Evolutionary conservation across 2,888 invertebrate genomes (phyloP).

Genomic region (Hydriomena furcata): DNA sequence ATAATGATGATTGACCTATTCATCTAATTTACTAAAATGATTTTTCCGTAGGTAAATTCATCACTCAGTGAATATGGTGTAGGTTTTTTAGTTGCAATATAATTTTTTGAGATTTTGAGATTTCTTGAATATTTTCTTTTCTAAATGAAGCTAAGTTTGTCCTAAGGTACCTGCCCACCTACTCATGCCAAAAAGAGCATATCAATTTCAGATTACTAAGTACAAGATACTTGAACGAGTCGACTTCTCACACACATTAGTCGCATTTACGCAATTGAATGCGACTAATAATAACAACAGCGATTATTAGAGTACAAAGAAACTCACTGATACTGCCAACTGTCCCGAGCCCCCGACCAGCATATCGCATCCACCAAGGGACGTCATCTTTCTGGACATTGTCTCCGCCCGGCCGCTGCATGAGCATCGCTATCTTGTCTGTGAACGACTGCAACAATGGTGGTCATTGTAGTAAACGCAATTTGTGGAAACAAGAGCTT

Average conservation of each 20-base stretch:
- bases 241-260: conserved; percentile 2
- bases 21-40: no score
- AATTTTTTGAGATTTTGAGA: no score
- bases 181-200: not conserved
- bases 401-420: conserved; percentile 92
- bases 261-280: conserved; percentile 17
- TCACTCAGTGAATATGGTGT: no score
- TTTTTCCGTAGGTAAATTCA: no score
- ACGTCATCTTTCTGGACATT: conserved; percentile 90
- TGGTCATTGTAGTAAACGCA: conserved; percentile 43
- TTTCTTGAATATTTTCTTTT: no score
- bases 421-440: conserved; percentile 90
- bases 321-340: conserved; percentile 92
- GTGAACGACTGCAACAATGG: conserved; percentile 86
- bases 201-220: not conserved
- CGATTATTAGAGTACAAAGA: conserved; percentile 33
- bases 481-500: conserved; percentile 15
- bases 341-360: conserved; percentile 91
- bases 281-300: conserved; percentile 19
- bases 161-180: no score
- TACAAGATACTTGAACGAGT: not conserved
- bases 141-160: no score
- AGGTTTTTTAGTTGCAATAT: no score
- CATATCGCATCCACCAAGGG: conserved; percentile 95
- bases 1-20: no score